Percentiles rank a stretch among this genome's conserved stretches.
phyloP scores from a whole-genome alignment of 2,797 vertebrate species.

The Parambassis ranga region DNA sequence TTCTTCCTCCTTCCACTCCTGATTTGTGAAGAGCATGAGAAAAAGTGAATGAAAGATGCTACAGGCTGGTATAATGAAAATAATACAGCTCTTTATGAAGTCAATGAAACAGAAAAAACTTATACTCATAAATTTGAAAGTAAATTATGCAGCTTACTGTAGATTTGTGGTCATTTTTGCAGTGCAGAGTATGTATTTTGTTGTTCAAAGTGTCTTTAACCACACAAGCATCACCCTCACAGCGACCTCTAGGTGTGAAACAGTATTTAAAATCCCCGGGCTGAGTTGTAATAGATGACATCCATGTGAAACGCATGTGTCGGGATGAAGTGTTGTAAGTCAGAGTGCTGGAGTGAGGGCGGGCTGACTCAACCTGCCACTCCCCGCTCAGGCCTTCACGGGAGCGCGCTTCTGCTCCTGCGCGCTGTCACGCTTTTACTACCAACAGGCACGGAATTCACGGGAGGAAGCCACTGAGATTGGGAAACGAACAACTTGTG shows the following conservation, averaged over 20 bases:
- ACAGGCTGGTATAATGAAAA: neutral
- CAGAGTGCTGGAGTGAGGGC: slow-evolving; percentile 30
- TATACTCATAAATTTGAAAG: too few species aligned
- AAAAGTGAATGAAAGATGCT: slow-evolving; percentile 46
- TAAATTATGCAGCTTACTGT: too few species aligned
- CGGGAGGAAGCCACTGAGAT: slow-evolving; percentile 74
- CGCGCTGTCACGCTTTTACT: slow-evolving; percentile 61
- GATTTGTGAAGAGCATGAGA: slow-evolving; percentile 69
- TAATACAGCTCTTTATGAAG: neutral
- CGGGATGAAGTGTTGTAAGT: neutral
- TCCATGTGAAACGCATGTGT: too few species aligned
- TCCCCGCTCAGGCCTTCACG: slow-evolving; percentile 73
- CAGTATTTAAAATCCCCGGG: too few species aligned
- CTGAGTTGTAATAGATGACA: too few species aligned
- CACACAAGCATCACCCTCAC: too few species aligned
- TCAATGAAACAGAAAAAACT: neutral
- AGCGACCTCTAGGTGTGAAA: too few species aligned
- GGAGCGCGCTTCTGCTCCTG: slow-evolving; percentile 67
- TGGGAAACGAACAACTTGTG: slow-evolving; percentile 48
- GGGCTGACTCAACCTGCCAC: slow-evolving; percentile 67
- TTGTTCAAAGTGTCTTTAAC: too few species aligned
- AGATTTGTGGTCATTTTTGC: too few species aligned
- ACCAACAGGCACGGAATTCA: slow-evolving; percentile 62
- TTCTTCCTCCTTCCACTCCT: slow-evolving; percentile 75
- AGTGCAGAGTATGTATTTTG: too few species aligned